A percentile compares a stretch with the other conserved stretches of the same genome.
phyloP scores from a whole-genome alignment of 2,888 invertebrate genomes.

The Podabrus alpinus region DNA sequence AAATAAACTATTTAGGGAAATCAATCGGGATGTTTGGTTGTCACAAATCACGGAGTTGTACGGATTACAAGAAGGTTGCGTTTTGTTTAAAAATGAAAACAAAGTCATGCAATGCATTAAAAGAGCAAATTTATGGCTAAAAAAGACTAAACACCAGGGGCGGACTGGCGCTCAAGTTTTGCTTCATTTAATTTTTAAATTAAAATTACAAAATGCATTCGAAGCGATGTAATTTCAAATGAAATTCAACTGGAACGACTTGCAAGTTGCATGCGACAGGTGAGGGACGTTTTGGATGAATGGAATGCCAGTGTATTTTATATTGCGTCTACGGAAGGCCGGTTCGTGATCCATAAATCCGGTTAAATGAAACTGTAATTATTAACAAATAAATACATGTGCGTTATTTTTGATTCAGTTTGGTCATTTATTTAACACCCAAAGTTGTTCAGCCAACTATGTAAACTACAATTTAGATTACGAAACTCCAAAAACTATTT shows the following conservation, averaged over 20 bases:
- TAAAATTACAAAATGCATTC: not conserved
- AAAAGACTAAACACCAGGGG: not conserved
- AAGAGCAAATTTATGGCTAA: not conserved
- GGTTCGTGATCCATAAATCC: constrained; percentile 36
- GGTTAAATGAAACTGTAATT: constrained; percentile 14
- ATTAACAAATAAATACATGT: not conserved
- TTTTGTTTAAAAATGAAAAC: not conserved
- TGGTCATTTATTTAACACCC: not conserved
- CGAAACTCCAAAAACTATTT: not conserved
- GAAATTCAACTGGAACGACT: constrained; percentile 9
- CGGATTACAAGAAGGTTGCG: not conserved
- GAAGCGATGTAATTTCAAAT: not conserved
- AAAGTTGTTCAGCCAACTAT: not conserved
- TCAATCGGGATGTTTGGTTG: constrained; percentile 8
- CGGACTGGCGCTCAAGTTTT: not conserved
- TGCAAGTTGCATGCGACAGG: constrained; percentile 18
- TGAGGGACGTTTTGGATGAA: constrained; percentile 24
- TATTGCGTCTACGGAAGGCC: constrained; percentile 35
- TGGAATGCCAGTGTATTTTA: constrained; percentile 10
- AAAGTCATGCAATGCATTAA: not conserved
- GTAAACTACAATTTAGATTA: not conserved
- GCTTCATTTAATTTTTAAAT: not conserved
- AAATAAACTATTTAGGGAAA: constrained; percentile 4
- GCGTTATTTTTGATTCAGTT: not conserved
- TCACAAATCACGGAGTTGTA: constrained; percentile 14